These are phyloP conservation scores for Tolmerus cingulatus DNA, from an alignment of 2,888 invertebrate species.

Conservation along the genomic window DNA sequence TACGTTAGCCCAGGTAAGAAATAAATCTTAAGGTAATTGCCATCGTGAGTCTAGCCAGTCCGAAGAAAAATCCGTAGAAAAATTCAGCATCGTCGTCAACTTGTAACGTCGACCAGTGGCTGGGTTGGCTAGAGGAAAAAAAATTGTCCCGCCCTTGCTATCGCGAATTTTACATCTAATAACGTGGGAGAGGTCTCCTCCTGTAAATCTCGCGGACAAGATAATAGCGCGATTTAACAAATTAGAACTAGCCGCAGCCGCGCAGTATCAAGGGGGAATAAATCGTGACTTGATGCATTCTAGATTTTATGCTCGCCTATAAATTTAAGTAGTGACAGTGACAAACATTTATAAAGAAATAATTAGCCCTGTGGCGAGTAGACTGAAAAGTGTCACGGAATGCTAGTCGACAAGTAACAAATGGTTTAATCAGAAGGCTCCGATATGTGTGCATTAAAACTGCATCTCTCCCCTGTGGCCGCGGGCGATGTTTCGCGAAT, in stretches of 20 bases:
- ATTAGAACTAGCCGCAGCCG: neutral
- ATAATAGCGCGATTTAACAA: conserved; percentile 5
- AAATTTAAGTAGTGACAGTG: conserved; percentile 22
- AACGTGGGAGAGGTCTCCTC: conserved; percentile 30
- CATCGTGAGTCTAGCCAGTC: neutral
- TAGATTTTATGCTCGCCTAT: neutral
- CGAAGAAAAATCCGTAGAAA: neutral
- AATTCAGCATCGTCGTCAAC: neutral
- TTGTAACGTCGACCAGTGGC: neutral
- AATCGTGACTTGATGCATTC: conserved; percentile 20
- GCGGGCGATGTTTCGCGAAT: neutral
- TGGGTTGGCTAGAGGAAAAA: neutral
- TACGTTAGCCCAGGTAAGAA: conserved; percentile 9
- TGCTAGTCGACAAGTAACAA: neutral
- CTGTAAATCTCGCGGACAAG: neutral
- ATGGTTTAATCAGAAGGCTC: neutral
- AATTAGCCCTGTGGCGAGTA: conserved; percentile 21
- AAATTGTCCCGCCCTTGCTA: neutral
- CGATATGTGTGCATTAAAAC: neutral
- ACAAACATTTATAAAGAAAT: conserved; percentile 37
- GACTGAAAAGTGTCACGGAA: conserved; percentile 3
- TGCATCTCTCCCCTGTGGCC: neutral
- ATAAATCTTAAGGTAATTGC: conserved; percentile 41
- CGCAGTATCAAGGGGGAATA: neutral
- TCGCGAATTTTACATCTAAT: neutral